Evolutionary conservation across 2,888 invertebrate species (phyloP).

Genomic region (Diaprepes abbreviatus): DNA sequence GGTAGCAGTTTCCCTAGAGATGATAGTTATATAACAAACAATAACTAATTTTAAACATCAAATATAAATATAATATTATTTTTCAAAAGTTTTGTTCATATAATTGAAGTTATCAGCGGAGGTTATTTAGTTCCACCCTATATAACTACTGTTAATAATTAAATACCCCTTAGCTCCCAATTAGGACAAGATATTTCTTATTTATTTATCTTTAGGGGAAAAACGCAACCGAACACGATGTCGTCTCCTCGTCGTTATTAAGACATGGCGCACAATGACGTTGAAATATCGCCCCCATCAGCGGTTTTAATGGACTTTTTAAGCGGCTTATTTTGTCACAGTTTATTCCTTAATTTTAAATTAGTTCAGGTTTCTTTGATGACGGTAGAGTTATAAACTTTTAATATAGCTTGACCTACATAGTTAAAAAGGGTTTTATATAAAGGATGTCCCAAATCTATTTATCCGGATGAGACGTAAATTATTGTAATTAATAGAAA

Average conservation of each 20-base stretch:
- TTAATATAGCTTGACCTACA: too few species aligned
- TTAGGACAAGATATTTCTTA: constrained; percentile 1
- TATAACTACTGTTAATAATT: background rate
- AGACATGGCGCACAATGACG: constrained; percentile 11
- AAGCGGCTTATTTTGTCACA: constrained; percentile 20
- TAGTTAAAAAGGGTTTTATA: too few species aligned
- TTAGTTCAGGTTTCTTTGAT: constrained; percentile 5
- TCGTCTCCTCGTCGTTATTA: constrained; percentile 7
- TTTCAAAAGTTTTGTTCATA: too few species aligned
- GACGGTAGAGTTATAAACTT: background rate
- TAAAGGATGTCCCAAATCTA: too few species aligned
- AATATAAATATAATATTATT: too few species aligned
- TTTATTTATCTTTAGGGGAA: constrained; percentile 17
- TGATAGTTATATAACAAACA: too few species aligned
- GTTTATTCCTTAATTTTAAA: constrained; percentile 16
- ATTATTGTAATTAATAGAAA: too few species aligned
- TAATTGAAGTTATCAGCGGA: too few species aligned
- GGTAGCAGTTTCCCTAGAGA: too few species aligned
- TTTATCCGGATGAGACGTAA: too few species aligned
- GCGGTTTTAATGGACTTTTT: constrained; percentile 14
- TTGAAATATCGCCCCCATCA: constrained; percentile 19
- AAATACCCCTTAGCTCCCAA: background rate
- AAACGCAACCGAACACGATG: constrained; percentile 9
- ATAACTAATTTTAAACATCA: too few species aligned
- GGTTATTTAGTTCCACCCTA: too few species aligned